Evolutionary conservation across 1,140 invertebrate species (phyloP).

Genomic region (Frieseomelitta varia): DNA sequence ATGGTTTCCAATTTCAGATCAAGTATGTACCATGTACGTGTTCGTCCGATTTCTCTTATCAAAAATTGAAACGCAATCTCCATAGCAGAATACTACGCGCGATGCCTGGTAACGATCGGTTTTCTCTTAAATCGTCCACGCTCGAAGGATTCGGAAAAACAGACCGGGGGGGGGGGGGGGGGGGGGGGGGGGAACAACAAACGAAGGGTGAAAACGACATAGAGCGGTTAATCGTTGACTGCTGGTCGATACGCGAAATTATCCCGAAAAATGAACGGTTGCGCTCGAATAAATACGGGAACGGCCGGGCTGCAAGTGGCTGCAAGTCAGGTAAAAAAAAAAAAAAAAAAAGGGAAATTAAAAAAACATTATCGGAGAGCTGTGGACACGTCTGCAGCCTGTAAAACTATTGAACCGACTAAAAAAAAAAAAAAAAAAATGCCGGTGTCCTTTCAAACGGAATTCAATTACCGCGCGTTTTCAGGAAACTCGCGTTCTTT

Average conservation of each 20-base stretch:
- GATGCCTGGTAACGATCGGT: no score
- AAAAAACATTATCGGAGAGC: slow-evolving; percentile 13
- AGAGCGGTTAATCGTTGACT: background rate
- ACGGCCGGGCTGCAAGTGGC: background rate
- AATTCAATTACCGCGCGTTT: slow-evolving; percentile 33
- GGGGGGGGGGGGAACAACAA: no score
- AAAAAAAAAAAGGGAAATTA: no score
- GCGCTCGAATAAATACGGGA: slow-evolving; percentile 1
- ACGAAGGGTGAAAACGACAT: background rate
- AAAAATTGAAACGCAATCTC: no score
- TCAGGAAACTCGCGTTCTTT: slow-evolving; percentile 24
- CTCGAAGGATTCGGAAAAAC: background rate
- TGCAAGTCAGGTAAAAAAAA: background rate
- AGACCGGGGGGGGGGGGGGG: no score
- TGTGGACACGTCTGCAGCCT: background rate
- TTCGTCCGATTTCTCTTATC: no score
- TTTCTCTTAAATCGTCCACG: no score
- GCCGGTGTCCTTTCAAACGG: slow-evolving; percentile 3
- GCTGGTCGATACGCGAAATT: background rate
- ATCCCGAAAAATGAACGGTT: background rate
- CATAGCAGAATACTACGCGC: no score
- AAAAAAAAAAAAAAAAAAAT: background rate
- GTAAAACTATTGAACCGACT: background rate
- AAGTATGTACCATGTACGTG: no score
- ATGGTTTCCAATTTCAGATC: no score